Evolutionary conservation across 1,140 invertebrate genomes (phyloP).

Genomic region (Littorina saxatilis): DNA sequence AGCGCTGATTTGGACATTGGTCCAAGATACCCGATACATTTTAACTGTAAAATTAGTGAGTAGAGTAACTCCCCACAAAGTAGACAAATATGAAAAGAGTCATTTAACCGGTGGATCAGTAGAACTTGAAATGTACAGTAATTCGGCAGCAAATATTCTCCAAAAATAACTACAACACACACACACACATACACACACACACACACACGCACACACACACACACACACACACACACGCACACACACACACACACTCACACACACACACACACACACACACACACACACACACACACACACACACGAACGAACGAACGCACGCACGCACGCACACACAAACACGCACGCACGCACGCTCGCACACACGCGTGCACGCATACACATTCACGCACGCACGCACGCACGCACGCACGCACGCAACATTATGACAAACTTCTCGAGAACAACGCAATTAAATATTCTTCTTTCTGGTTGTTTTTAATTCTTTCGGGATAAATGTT

Average conservation of each 20-base stretch:
- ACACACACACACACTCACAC: background rate
- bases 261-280: background rate
- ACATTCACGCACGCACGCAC: background rate
- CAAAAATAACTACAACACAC: background rate
- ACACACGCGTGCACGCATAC: background rate
- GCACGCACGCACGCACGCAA: conserved; percentile 9
- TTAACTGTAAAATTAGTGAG: no score
- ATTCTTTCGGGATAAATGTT: no score
- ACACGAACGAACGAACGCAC: background rate
- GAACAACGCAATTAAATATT: background rate
- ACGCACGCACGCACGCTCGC: conserved; percentile 13
- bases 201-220: conserved; percentile 12
- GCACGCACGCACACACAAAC: background rate
- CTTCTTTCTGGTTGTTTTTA: no score
- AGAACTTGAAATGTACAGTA: no score
- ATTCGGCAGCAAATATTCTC: no score
- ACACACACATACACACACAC: background rate
- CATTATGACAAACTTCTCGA: background rate
- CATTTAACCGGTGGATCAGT: no score
- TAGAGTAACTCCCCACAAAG: no score
- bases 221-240: conserved; percentile 12
- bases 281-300: background rate
- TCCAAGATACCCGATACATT: no score
- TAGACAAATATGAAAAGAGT: no score
- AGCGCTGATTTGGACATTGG: no score